Conservation (phyloP, 2,797 vertebrate genomes). For the Chelmon rostratus region DNA sequence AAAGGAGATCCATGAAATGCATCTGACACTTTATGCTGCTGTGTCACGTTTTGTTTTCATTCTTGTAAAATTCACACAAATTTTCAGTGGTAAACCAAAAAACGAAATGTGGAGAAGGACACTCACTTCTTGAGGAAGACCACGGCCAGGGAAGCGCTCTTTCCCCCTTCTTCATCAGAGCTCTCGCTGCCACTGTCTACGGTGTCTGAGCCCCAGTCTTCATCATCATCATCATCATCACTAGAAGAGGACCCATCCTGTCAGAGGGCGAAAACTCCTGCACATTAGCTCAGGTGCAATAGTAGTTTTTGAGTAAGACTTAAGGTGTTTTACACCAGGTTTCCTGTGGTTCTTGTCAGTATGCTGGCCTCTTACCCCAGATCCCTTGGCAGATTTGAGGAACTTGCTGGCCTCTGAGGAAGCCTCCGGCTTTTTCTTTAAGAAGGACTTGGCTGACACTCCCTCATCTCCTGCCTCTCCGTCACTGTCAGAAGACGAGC, state of each 20-base stretch:
- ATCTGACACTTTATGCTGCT: background rate
- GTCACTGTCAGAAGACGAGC: slow-evolving; percentile 82
- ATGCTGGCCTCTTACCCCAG: slow-evolving; percentile 79
- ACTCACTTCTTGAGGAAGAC: slow-evolving; percentile 93
- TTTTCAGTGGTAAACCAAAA: background rate
- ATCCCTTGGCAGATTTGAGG: slow-evolving; percentile 85
- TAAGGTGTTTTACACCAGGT: accelerated
- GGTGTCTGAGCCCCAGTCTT: slow-evolving; percentile 89
- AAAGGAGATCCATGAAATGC: background rate
- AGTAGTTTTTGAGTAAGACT: background rate
- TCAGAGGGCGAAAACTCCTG: background rate
- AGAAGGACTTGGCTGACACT: slow-evolving; percentile 85
- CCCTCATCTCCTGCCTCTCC: slow-evolving; percentile 80
- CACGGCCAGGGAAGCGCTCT: slow-evolving; percentile 85
- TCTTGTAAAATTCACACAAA: background rate
- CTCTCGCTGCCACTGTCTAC: slow-evolving; percentile 89
- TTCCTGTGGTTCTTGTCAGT: too few relatives aligned
- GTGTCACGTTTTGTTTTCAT: background rate
- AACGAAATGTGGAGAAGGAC: background rate
- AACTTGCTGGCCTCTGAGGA: slow-evolving; percentile 87
- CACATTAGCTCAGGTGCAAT: background rate
- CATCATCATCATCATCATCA: slow-evolving; percentile 89
- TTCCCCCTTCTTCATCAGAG: slow-evolving; percentile 88
- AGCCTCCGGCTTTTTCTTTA: slow-evolving; percentile 91
- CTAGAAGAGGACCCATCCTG: slow-evolving; percentile 89